phyloP scores from a whole-genome alignment of 2,888 invertebrate genomes.

The Nemotelus nigrinus region DNA sequence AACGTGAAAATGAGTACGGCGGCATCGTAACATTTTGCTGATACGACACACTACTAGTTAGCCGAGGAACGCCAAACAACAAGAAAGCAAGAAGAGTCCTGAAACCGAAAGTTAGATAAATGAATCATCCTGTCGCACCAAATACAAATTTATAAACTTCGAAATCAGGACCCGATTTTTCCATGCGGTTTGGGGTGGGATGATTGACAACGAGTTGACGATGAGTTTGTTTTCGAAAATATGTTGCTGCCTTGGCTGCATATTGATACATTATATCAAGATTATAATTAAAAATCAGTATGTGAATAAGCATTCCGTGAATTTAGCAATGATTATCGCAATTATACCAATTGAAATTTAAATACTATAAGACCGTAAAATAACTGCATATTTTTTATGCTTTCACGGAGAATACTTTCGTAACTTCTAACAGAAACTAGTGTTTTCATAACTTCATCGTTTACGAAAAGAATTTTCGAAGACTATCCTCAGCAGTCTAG shows the following conservation, averaged over 20 bases:
- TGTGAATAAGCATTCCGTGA: too few species aligned
- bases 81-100: conserved; percentile 23
- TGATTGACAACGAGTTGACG: conserved; percentile 3
- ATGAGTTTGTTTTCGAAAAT: not conserved
- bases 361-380: too few species aligned
- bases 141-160: conserved; percentile 42
- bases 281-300: too few species aligned
- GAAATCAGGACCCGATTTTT: conserved; percentile 23
- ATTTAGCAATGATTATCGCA: too few species aligned
- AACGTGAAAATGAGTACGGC: not conserved
- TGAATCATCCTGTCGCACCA: conserved; percentile 41
- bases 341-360: too few species aligned
- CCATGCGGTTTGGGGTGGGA: not conserved
- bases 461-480: too few species aligned
- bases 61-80: conserved; percentile 17
- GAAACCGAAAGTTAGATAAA: conserved; percentile 42
- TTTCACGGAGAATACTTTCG: too few species aligned
- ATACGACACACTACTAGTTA: not conserved
- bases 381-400: too few species aligned
- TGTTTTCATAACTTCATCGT: too few species aligned
- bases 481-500: too few species aligned
- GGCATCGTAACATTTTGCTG: not conserved
- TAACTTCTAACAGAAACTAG: too few species aligned
- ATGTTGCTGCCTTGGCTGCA: not conserved
- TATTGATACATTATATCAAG: not conserved